Evolutionary conservation across 2,797 vertebrate species (phyloP).

Genomic region (Neostethus bicornis): DNA sequence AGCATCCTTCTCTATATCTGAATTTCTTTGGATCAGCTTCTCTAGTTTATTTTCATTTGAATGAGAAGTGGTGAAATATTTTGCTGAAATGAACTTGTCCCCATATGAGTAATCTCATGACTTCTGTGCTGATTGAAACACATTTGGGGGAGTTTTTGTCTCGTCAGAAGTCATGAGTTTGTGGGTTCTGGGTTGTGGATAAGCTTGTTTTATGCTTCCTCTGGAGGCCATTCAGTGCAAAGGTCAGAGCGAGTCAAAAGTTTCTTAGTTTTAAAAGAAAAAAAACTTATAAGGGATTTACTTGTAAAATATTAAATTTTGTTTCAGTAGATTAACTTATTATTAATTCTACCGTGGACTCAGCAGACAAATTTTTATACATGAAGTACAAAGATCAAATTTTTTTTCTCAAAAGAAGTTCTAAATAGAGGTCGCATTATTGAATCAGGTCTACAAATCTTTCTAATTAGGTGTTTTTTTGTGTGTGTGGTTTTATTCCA

Average conservation of each 20-base stretch:
- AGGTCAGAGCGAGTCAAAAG: constrained; percentile 9
- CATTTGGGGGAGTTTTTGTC: not conserved
- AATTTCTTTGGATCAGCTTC: no score
- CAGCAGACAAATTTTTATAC: constrained; percentile 34
- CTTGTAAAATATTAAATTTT: no score
- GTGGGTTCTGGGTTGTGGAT: constrained; percentile 21
- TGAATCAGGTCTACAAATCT: constrained; percentile 5
- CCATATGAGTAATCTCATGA: not conserved
- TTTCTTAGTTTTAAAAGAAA: constrained; percentile 5
- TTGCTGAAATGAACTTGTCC: constrained; percentile 38
- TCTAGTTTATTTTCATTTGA: constrained; percentile 33
- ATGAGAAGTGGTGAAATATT: constrained; percentile 32
- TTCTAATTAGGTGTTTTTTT: constrained; percentile 32
- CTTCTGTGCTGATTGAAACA: constrained; percentile 2
- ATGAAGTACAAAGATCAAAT: constrained; percentile 35
- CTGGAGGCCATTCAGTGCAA: not conserved
- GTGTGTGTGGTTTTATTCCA: no score
- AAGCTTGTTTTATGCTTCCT: constrained; percentile 12
- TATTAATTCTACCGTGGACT: constrained; percentile 22
- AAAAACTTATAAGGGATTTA: constrained; percentile 6
- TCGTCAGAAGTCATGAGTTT: constrained; percentile 39
- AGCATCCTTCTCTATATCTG: no score
- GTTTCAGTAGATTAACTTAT: constrained; percentile 18
- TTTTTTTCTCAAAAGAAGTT: constrained; percentile 23
- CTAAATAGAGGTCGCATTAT: constrained; percentile 22